A percentile compares a stretch with the other conserved stretches of the same genome.
phyloP scores from a whole-genome alignment of 1,140 invertebrate species.

The Lordiphosa stackelbergi region DNA sequence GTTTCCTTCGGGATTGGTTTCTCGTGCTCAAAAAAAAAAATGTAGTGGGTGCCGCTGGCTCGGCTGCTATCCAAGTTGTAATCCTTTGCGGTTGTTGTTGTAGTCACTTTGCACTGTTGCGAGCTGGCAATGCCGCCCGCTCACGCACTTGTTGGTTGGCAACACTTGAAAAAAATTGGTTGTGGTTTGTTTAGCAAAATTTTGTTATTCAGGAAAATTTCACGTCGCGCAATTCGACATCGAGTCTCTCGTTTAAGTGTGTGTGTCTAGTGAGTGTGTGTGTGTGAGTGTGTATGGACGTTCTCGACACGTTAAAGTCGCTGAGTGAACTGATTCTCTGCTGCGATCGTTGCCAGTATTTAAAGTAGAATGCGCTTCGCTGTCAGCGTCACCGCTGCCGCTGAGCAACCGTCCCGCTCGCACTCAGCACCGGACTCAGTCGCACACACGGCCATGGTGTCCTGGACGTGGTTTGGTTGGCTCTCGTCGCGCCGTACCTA shows the following conservation, averaged over 20 bases:
- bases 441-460: constrained; percentile 21
- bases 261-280: constrained; percentile 2
- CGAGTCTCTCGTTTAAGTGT: constrained; percentile 5
- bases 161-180: constrained; percentile 32
- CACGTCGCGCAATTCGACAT: neutral
- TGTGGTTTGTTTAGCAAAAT: constrained; percentile 3
- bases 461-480: constrained; percentile 60
- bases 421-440: constrained; percentile 1
- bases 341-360: constrained; percentile 76
- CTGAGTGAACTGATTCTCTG: constrained; percentile 77
- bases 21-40: constrained; percentile 27
- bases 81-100: constrained; percentile 26
- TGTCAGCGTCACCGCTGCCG: constrained; percentile 34
- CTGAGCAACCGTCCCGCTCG: constrained; percentile 6
- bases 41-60: neutral
- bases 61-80: constrained; percentile 22
- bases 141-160: constrained; percentile 11
- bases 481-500: constrained; percentile 37
- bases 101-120: neutral
- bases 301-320: constrained; percentile 76
- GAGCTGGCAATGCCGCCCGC: constrained; percentile 30
- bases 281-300: constrained; percentile 17
- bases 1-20: constrained; percentile 4
- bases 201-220: neutral
- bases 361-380: constrained; percentile 71